Base-by-base conservation (phyloP, 2,113 vertebrate genomes). In the Microtus ochrogaster region DNA sequence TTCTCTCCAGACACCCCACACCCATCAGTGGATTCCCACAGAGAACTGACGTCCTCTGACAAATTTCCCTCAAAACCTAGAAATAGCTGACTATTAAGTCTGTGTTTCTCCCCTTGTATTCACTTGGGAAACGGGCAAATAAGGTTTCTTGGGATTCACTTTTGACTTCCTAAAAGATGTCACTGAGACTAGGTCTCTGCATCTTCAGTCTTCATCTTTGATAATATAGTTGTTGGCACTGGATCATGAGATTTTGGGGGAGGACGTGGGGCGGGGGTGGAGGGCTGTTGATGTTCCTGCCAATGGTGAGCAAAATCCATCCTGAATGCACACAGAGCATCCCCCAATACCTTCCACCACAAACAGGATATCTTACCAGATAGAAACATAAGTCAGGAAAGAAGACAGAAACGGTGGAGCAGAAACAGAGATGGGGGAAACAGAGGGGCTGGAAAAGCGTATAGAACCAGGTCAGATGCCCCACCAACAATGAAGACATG, bases 401-500 rank as follows among this genome's bases (percentile, higher is more conserved):
- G 6, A 16, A 49, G 52, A 68, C n/a, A 24, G 89, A 78, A 93
- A 65, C 13, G 76, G 52, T 13, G 13, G 44, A 19, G 5, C 47
- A 0, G 73, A 36, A n/a, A 3, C 33, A 44, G 73, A 86, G 19
- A 5, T 1, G 0, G 9, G 30, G 22, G 76, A 65, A 74, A 24
- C 33, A 41, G n/a, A 44, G 66, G 5, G 7, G 0, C 61, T 44
- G 5, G 55, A 49, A 47, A 19, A 66, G 36, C 4, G 1, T 0
- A 0, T 3, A 70, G 36, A 61, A 4, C 77, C 44, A 63, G 68
- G 30, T 16, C 78, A 88, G 78, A 70, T 7, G 49, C 39, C 72
- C 36, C 36, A 39, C 24, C 0, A 2, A 21, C 0, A 2, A 10
- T 0, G 22, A 61, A 77, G 81, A 87, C 3, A 7, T 0, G 33